Percentiles rank a stretch among this genome's conserved stretches.
These are phyloP conservation scores for Eucidaris tribuloides DNA, from an alignment of 35 echinoderm and acorn worm genomes.

Conservation along the genomic window DNA sequence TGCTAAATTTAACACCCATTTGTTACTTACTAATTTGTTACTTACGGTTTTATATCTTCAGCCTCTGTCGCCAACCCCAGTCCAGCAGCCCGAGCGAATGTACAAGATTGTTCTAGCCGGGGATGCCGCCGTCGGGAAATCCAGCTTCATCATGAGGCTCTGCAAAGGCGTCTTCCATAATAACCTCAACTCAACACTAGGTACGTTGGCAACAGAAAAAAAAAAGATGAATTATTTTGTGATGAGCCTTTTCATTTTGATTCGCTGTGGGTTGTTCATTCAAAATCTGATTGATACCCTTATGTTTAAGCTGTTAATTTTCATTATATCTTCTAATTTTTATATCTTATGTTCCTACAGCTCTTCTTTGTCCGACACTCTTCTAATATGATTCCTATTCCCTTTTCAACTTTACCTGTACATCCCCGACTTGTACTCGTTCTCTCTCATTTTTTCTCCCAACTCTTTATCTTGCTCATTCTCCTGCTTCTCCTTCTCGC, in stretches of 20 bases:
- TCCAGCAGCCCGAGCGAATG: slow-evolving; percentile 82
- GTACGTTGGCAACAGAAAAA: too few relatives aligned
- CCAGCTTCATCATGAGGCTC: slow-evolving; percentile 88
- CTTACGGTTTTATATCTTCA: too few relatives aligned
- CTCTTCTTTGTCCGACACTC: not conserved
- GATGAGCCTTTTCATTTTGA: too few relatives aligned
- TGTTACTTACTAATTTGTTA: too few relatives aligned
- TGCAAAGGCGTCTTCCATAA: slow-evolving; percentile 97
- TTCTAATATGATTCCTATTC: not conserved
- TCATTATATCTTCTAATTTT: too few relatives aligned
- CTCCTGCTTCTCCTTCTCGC: not conserved
- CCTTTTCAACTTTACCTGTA: not conserved
- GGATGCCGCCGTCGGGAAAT: slow-evolving; percentile 95
- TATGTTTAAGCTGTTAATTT: too few relatives aligned
- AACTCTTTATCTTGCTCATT: not conserved
- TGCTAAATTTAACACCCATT: too few relatives aligned
- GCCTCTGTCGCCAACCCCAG: slow-evolving; percentile 4
- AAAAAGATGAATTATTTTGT: too few relatives aligned
- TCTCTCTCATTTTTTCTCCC: not conserved
- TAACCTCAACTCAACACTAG: slow-evolving; percentile 91
- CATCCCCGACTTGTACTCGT: not conserved
- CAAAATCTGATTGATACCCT: too few relatives aligned
- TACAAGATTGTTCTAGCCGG: slow-evolving; percentile 95
- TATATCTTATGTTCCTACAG: too few relatives aligned
- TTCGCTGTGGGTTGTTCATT: too few relatives aligned